phyloP scores from a whole-genome alignment of 2,113 vertebrate genomes.

The Bos indicus region DNA sequence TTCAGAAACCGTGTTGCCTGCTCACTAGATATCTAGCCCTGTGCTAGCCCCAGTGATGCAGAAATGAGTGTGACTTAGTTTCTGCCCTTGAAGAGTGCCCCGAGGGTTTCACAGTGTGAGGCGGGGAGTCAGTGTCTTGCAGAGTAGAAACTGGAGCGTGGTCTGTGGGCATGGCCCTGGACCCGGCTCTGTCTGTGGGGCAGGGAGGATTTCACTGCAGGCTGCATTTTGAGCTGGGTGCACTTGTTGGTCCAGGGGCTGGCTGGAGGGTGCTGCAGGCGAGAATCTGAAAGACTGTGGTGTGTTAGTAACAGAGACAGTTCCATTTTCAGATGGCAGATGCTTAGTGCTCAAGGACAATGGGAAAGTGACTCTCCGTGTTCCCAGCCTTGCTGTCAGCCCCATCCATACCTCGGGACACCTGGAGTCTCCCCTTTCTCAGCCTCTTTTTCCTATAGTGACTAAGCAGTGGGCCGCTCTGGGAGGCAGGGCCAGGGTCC shows the following conservation, averaged over 20 bases:
- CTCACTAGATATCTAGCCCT: neutral
- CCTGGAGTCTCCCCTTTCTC: neutral
- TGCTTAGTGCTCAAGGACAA: neutral
- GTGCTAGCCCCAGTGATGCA: neutral
- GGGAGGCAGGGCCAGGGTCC: constrained; percentile 21
- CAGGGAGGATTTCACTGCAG: neutral
- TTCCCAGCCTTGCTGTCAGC: neutral
- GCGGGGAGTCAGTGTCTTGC: neutral
- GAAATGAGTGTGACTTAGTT: neutral
- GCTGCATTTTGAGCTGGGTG: neutral
- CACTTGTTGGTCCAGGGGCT: neutral
- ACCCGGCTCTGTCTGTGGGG: neutral
- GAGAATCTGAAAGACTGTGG: neutral
- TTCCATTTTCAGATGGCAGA: neutral
- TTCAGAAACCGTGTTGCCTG: neutral
- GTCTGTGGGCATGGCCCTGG: neutral
- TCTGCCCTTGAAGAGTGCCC: neutral
- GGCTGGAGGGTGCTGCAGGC: neutral
- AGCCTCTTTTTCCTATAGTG: neutral
- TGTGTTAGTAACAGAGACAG: neutral
- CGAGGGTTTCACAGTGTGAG: neutral
- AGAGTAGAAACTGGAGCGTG: neutral
- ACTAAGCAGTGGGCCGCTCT: neutral
- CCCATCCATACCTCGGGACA: rapidly evolving
- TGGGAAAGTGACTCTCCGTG: neutral